phyloP scores from a whole-genome alignment of 2,888 invertebrate species.

The Fragum fragum region DNA sequence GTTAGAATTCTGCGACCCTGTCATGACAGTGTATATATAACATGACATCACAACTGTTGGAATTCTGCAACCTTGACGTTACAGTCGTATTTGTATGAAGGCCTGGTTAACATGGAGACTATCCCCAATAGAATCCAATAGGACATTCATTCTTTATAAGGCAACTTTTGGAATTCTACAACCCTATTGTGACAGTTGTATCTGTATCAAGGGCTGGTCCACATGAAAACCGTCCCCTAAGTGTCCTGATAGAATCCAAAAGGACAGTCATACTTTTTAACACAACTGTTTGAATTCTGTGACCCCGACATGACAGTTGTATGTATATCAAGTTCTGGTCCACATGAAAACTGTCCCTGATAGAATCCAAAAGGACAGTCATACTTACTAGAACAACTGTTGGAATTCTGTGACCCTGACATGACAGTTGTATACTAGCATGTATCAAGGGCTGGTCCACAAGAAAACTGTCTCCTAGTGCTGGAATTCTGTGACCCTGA shows the following conservation, averaged over 20 bases:
- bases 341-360: slow-evolving; percentile 41
- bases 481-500: slow-evolving; percentile 24
- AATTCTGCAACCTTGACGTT: slow-evolving; percentile 26
- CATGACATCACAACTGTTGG: slow-evolving; percentile 39
- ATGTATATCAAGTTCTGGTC: slow-evolving; percentile 27
- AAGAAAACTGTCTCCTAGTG: slow-evolving; percentile 36
- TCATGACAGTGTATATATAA: no score
- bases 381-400: slow-evolving; percentile 50
- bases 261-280: slow-evolving; percentile 34
- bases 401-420: neutral
- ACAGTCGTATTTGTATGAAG: no score
- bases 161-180: slow-evolving; percentile 14
- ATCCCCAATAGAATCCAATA: no score
- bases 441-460: slow-evolving; percentile 47
- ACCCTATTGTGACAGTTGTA: slow-evolving; percentile 33
- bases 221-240: no score
- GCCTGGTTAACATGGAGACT: no score
- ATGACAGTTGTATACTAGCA: no score
- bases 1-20: neutral
- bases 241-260: no score
- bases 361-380: slow-evolving; percentile 40
- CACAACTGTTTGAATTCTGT: slow-evolving; percentile 16
- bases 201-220: no score
- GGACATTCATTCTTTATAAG: no score
- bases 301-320: no score